phyloP scores from a whole-genome alignment of 2,888 invertebrate species.

The Hoplodrina ambigua region DNA sequence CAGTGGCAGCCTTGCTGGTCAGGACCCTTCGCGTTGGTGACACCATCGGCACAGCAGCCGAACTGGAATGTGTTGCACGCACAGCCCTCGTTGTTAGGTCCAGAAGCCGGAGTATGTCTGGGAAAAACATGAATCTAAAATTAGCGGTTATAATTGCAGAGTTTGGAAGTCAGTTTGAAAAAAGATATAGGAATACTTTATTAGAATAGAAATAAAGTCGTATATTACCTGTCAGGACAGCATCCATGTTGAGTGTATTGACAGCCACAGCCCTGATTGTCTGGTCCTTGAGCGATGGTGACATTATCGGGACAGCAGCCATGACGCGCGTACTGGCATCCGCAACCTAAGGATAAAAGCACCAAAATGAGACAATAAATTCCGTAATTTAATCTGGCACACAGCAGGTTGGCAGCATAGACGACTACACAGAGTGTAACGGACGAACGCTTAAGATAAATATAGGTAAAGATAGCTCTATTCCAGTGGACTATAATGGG shows the following conservation, averaged over 20 bases:
- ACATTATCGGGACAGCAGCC: conserved; percentile 97
- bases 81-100: conserved; percentile 95
- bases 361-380: background rate
- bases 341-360: conserved; percentile 90
- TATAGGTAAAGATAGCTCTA: background rate
- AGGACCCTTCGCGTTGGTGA: conserved; percentile 93
- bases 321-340: conserved; percentile 93
- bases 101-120: conserved; percentile 93
- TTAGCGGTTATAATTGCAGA: background rate
- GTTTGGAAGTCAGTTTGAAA: background rate
- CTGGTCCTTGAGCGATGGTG: conserved; percentile 94
- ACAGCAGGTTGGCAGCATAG: background rate
- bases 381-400: no score
- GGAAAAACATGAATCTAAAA: background rate
- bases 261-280: conserved; percentile 96
- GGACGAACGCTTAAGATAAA: background rate
- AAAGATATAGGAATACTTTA: no score
- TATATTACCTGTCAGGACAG: conserved; percentile 93
- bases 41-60: conserved; percentile 97
- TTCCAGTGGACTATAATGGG: background rate
- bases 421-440: background rate
- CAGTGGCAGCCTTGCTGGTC: conserved; percentile 93
- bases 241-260: conserved; percentile 94
- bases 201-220: background rate
- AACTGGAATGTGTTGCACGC: conserved; percentile 96